Base-by-base conservation (phyloP, 2,113 vertebrate species). In the Todiramphus saurophagus region DNA sequence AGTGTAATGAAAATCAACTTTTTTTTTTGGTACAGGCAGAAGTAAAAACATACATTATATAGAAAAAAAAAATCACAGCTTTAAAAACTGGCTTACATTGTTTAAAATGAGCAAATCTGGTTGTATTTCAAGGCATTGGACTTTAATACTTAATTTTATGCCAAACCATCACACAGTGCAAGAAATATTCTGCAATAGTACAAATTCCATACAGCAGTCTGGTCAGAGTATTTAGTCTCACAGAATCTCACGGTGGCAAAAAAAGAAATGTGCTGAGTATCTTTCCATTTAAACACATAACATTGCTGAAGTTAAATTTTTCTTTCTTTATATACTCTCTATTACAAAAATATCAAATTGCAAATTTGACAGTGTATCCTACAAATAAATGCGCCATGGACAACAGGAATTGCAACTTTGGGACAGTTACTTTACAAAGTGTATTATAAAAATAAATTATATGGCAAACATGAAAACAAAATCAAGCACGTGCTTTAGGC, bases 371-470 rank as follows among this genome's bases (percentile, higher is more conserved):
- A 97, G 89, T 97, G 94, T 95, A 88, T 92, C 94, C 96, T 95
- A 96, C 90, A 96, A 88, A 94, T 95, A 90, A 75, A 97, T 92
- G 96, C 41, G 1, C 96, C 93, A 35, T 37, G 87, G 89, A 95
- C 95, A 90, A 92, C 53, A 75, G 90, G 77, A 95, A 91, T 92
- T 73, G 80, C 93, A 97, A 96, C 83, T 97, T 73, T 50, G 85
- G 94, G 50, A 87, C 89, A 96, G 93, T 93, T 90, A 95, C 93
- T 97, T 97, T 97, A 97, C 86, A 97, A 96, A 97, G 87, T 90
- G 59, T 97, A 93, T 97, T 98, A 97, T 93, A 98, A 97, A 98
- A 98, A 98, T 98, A 98, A 98, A 96, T 98, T 98, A 98, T 90
- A 90, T 95, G 91, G 93, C 87, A 97, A 93, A 93, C 86, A 84